phyloP scores from a whole-genome alignment of 2,797 vertebrate genomes.

The Tenualosa ilisha region DNA sequence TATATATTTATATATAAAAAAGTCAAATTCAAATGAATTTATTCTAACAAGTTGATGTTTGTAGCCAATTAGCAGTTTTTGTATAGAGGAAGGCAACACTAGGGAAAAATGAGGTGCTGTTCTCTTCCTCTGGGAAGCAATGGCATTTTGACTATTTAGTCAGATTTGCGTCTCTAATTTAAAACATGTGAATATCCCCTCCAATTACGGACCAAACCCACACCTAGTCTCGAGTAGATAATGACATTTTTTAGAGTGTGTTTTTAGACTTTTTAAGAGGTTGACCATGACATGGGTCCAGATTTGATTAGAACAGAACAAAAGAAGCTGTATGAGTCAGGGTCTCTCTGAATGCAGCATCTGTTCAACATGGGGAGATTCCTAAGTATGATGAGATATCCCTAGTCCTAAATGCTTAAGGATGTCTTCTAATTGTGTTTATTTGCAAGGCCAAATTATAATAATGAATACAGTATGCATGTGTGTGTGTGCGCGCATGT shows the following conservation, averaged over 20 bases:
- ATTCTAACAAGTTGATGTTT: not conserved
- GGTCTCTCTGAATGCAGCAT: not conserved
- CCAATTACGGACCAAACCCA: not conserved
- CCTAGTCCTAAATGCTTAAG: not conserved
- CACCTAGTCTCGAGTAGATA: slow-evolving; percentile 38
- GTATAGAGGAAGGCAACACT: not conserved
- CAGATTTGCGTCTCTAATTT: slow-evolving; percentile 52
- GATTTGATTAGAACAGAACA: slow-evolving; percentile 47
- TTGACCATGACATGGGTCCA: slow-evolving; percentile 57
- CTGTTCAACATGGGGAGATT: not conserved
- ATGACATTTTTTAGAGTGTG: slow-evolving; percentile 57
- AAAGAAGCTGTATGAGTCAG: slow-evolving; percentile 22
- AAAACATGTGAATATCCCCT: slow-evolving; percentile 56
- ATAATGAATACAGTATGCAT: not conserved
- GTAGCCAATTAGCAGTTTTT: not conserved
- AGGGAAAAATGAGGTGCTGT: not conserved
- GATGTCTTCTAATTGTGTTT: not conserved
- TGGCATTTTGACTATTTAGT: slow-evolving; percentile 3
- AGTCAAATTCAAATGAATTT: not conserved
- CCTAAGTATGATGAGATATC: not conserved
- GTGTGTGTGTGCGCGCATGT: slow-evolving; percentile 41
- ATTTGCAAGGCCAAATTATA: not conserved
- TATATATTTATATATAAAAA: no score
- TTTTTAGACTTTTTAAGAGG: slow-evolving; percentile 54
- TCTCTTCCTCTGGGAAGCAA: not conserved